These are phyloP conservation scores for Sialia sialis DNA, from an alignment of 2,113 vertebrate genomes.

Conservation along the genomic window DNA sequence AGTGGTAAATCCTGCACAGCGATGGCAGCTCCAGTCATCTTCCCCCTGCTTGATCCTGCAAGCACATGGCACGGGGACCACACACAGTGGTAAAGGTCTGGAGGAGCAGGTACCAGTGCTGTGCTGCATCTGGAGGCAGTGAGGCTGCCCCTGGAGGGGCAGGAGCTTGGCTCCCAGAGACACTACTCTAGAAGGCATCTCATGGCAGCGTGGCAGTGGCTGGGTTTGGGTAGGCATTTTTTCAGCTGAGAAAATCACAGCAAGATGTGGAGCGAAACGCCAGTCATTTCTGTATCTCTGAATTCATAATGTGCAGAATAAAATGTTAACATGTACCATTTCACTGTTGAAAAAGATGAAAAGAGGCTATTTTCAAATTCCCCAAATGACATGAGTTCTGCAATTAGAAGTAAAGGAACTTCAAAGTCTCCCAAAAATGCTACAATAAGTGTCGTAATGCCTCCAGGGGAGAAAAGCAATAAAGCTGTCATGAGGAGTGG, in stretches of 20 bases:
- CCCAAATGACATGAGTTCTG: slow-evolving; percentile 50
- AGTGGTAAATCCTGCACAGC: background rate
- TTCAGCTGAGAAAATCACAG: background rate
- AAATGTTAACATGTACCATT: slow-evolving; percentile 16
- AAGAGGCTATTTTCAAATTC: slow-evolving; percentile 61
- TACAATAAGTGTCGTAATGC: slow-evolving; percentile 28
- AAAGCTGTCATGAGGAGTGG: background rate
- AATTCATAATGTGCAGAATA: slow-evolving; percentile 41
- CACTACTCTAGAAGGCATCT: accelerated
- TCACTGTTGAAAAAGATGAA: slow-evolving; percentile 59
- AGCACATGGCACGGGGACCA: accelerated
- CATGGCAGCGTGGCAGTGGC: background rate
- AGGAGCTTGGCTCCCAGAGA: background rate
- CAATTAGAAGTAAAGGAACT: slow-evolving; percentile 64
- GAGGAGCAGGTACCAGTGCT: background rate
- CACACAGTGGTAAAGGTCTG: background rate
- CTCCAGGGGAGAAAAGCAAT: slow-evolving; percentile 46
- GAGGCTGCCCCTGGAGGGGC: background rate
- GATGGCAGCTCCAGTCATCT: background rate
- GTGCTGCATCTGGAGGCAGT: accelerated
- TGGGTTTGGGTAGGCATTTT: background rate
- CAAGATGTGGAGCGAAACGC: background rate
- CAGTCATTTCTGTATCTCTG: slow-evolving; percentile 16
- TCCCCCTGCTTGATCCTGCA: accelerated
- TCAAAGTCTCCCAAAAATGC: slow-evolving; percentile 56